Base-by-base conservation (phyloP, 2,113 vertebrate genomes). In the Australoheros scitulus region DNA sequence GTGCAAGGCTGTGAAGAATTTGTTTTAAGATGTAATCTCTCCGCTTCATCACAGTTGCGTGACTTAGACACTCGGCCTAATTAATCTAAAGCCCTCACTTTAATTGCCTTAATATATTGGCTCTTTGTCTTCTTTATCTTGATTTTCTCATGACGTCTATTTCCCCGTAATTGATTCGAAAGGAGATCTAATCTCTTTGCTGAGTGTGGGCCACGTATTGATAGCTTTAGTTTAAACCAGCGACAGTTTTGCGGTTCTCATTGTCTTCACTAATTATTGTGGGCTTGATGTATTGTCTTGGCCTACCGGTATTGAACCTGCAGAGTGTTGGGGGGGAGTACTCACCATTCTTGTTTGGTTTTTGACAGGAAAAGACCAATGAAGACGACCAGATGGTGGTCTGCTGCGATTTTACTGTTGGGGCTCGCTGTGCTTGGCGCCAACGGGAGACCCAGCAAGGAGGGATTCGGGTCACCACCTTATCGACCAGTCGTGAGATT, bases 401-500 rank as follows among this genome's bases (percentile, higher is more conserved):
- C 84, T 87, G 86, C 85, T 78, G 87, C 92, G 29, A 26, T 93
- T 61, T 64, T 93, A 52, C 87, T 96, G 88, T 89, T 95, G 89
- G 90, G 93, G 52, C 75, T 95, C 34, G 75, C 87, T 32, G 83
- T 79, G 47, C 79, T 94, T 22, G 75, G 86, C 26, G 61, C 83
- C 58, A 87, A 94, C n/a, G 94, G 92, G 70, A 92, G 86, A 79
- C 92, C 94, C 79, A 72, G 89, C 87, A 92, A 91, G 77, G 95
- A 95, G 74, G 94, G 80, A 76, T 91, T 91, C 20, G 82, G 87
- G 83, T 87, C 92, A 36, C 91, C 80, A 64, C 86, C 88, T 43
- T 95, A 95, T 95, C 95, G 92, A 90, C 95, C 95, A 2, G 91
- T 94, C 56, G 92, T 96, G 89, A 92, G 95, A 87, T 96, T 96